phyloP scores from a whole-genome alignment of 2,113 vertebrate species.

The Edolisoma coerulescens region DNA sequence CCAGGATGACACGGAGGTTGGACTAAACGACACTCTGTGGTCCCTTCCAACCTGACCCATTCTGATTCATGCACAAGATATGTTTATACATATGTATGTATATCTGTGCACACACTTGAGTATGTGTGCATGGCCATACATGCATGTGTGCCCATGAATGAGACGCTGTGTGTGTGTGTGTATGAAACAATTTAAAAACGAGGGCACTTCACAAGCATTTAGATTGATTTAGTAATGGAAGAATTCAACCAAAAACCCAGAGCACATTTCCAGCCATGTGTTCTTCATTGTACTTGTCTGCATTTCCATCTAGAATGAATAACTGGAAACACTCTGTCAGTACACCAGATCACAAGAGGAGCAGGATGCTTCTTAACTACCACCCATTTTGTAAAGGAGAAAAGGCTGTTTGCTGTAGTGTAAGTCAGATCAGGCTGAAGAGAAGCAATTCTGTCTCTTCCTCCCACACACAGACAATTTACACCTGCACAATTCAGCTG shows the following conservation, averaged over 20 bases:
- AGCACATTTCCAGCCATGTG: constrained; percentile 52
- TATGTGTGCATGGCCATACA: background rate
- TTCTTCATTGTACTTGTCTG: constrained; percentile 47
- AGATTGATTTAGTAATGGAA: constrained; percentile 17
- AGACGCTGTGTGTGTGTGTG: background rate
- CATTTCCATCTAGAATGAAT: constrained; percentile 52
- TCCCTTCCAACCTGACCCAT: background rate
- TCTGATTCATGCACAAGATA: background rate
- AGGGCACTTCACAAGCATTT: background rate
- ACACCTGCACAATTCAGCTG: constrained; percentile 54
- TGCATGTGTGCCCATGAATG: background rate
- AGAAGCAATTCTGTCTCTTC: constrained; percentile 53
- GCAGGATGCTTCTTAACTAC: constrained; percentile 49
- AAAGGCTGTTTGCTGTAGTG: constrained; percentile 54
- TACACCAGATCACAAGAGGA: constrained; percentile 51
- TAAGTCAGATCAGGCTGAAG: constrained; percentile 53
- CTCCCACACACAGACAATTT: constrained; percentile 52
- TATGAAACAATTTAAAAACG: background rate
- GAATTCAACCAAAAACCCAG: constrained; percentile 32
- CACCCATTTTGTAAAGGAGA: constrained; percentile 19
- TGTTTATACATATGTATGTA: no score
- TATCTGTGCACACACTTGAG: background rate
- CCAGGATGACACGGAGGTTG: background rate
- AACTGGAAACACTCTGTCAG: constrained; percentile 60
- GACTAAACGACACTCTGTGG: background rate